Conservation (phyloP, 1,140 invertebrate species). For the Caenorhabditis remanei region DNA sequence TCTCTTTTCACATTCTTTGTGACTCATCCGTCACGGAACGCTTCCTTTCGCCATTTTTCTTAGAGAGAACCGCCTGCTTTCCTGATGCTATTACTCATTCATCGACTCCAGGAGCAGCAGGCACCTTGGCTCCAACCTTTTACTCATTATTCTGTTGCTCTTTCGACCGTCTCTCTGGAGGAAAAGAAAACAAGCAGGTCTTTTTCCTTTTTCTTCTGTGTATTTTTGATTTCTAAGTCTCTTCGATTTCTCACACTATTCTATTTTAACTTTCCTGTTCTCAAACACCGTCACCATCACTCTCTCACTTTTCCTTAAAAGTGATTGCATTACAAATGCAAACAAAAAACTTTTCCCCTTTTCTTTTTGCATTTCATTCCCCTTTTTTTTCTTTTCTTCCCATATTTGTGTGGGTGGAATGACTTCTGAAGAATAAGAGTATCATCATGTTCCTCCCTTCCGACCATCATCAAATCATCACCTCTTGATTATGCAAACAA, state of each 20-base stretch:
- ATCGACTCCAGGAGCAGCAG: neutral
- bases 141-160: constrained; percentile 11
- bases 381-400: neutral
- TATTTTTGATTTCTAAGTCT: constrained; percentile 36
- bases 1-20: constrained; percentile 6
- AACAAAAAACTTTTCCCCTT: constrained; percentile 50
- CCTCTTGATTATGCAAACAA: constrained; percentile 53
- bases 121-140: constrained; percentile 2
- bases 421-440: constrained; percentile 20
- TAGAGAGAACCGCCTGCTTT: constrained; percentile 7
- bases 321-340: constrained; percentile 54
- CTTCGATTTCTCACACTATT: neutral
- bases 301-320: constrained; percentile 46
- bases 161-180: too few species aligned
- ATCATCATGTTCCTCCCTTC: constrained; percentile 32
- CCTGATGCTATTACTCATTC: constrained; percentile 41
- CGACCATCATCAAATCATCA: constrained; percentile 38
- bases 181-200: neutral
- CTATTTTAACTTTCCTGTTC: neutral
- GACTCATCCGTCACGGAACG: constrained; percentile 51
- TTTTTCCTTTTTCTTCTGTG: constrained; percentile 2
- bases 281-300: neutral
- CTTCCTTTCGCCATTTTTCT: neutral
- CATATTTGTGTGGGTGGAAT: neutral
- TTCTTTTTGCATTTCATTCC: neutral